Base-by-base conservation (phyloP, 2,888 invertebrate genomes). In the Mythimna vitellina region DNA sequence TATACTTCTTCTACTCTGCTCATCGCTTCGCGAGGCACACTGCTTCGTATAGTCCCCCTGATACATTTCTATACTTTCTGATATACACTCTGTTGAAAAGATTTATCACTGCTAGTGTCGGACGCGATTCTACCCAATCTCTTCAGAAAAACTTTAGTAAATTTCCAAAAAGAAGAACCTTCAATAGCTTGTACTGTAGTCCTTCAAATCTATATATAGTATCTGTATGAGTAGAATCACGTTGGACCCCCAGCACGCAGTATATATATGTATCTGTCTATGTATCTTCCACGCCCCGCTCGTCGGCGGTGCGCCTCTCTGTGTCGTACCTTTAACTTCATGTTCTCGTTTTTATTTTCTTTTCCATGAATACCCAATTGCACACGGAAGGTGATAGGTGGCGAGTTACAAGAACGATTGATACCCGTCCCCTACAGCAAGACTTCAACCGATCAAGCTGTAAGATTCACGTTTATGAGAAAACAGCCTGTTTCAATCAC, bases 401-500 rank as follows among this genome's bases (percentile, higher is more conserved):
- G 99, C 97, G 99, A 99, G 97, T 99, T 99, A 97, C 99, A 99
- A 98, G 99, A 99, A 97, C 99, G 99, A 97, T 98, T 99, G 98
- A 99, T 99, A 97, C 99, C 99, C 97, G 99, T 99, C 97, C 99
- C 99, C 97, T 99, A 99, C 98, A 99, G 99, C 99, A 99, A 99
- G 98, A 99, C 99, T 97, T 99, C 99, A 97, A 99, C 99, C 97
- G 99, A 99, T 98, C 99, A 99, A 98, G 99, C 99, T 99, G 99
- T 99, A 99, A 99, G 99, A 98, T 91, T 90, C 91, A 86, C 87
- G 82, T 89, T 88, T 84, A 83, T 83, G 87, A 88, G 83, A 87
- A 83, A 88, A 91, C 83, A 89, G 91, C 93, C 91, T 93, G 91
- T 92, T 91, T 93, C 93, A 92, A 90, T 93, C 93, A 92, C 92